Conservation (phyloP, 2,113 vertebrate genomes). For the Aspidoscelis tigris region DNA sequence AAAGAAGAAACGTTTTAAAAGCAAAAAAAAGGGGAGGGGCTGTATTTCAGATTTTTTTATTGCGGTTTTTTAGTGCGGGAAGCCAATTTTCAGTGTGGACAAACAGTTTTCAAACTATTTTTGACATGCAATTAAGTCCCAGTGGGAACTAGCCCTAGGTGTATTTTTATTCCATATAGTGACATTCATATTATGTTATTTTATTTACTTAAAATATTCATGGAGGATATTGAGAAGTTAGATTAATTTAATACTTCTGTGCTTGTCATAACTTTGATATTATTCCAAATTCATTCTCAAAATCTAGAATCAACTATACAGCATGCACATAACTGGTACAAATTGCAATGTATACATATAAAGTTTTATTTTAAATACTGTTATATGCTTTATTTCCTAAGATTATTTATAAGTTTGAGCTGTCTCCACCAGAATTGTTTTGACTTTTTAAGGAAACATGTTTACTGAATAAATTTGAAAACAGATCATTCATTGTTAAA, state of each 20-base stretch:
- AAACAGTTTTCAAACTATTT: too few species aligned
- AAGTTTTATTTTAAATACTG: neutral
- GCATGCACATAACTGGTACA: neutral
- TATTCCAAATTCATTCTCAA: neutral
- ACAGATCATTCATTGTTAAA: neutral
- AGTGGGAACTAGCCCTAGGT: too few species aligned
- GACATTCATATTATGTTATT: too few species aligned
- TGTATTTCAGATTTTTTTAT: too few species aligned
- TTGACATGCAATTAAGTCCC: too few species aligned
- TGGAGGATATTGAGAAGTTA: neutral
- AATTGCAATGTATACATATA: neutral
- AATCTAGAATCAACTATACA: neutral
- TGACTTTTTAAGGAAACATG: neutral
- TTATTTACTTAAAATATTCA: too few species aligned
- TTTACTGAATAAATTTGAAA: neutral
- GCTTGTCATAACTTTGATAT: neutral
- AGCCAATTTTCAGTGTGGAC: too few species aligned
- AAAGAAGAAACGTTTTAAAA: too few species aligned
- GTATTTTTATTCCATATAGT: too few species aligned
- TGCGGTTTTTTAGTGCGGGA: too few species aligned
- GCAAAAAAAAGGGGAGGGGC: too few species aligned
- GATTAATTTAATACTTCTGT: neutral
- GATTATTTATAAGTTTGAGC: neutral
- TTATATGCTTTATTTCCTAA: neutral
- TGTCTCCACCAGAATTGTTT: neutral